Conservation (phyloP, 2,797 vertebrate genomes). For the Microchirus variegatus region DNA sequence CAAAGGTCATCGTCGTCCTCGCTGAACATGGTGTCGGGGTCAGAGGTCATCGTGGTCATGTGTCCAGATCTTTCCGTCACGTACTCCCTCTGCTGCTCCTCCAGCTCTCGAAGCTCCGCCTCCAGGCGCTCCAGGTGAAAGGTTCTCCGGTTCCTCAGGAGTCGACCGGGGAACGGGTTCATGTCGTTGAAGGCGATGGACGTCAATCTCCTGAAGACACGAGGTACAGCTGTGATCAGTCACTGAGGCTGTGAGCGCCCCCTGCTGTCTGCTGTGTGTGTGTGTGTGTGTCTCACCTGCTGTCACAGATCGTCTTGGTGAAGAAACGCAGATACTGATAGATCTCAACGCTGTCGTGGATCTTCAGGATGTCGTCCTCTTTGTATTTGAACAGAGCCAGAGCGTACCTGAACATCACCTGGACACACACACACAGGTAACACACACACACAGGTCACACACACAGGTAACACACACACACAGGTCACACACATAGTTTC, state of each 20-base stretch:
- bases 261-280: too few relatives aligned
- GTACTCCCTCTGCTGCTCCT: conserved; percentile 86
- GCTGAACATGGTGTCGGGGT: neutral
- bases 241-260: too few relatives aligned
- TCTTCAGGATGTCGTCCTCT: conserved; percentile 90
- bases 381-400: conserved; percentile 96
- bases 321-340: conserved; percentile 94
- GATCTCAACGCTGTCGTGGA: conserved; percentile 87
- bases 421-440: conserved; percentile 7
- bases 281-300: conserved; percentile 70
- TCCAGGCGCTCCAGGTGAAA: conserved; percentile 86
- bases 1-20: conserved; percentile 28
- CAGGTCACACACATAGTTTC: too few relatives aligned
- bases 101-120: conserved; percentile 85
- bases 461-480: neutral
- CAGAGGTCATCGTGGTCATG: conserved; percentile 85
- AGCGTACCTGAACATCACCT: conserved; percentile 96
- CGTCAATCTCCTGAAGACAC: conserved; percentile 87
- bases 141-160: conserved; percentile 83
- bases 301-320: conserved; percentile 88
- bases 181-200: conserved; percentile 90
- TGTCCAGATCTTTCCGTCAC: conserved; percentile 71
- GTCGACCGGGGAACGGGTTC: conserved; percentile 91
- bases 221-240: too few relatives aligned
- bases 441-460: too few relatives aligned